Base-by-base conservation (phyloP, 2,888 invertebrate species). In the Julus scandinavius region DNA sequence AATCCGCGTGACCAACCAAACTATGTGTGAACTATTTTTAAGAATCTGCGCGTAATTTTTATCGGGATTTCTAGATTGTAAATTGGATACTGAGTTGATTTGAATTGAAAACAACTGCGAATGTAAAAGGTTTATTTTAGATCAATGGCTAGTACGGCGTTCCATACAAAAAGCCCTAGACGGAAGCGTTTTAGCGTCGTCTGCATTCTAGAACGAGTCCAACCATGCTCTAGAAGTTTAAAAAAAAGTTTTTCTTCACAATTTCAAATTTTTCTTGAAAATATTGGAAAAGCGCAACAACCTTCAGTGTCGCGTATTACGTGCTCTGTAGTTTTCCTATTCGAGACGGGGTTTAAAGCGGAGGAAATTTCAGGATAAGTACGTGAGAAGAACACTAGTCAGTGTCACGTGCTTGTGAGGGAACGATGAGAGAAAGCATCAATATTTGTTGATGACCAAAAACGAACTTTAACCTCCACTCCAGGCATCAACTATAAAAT, bases 281-380 rank as follows among this genome's bases (percentile, higher is more conserved):
- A 29, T 29, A 20, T 63, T 20, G 63, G 9, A 20, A n/a, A n/a
- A 63, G 63, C 20, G 63, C 63, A 63, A 63, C 63, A 63, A 63
- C 63, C 63, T 63, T 63, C 20, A 17, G 20, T 45, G 45, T 45
- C 45, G 7, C 5, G 45, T 45, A 45, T 45, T 63, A 63, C 63
- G 63, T 63, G 63, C 63, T 63, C 63, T n/a, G 63, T 63, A 20
- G 63, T 63, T 63, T 58, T 58, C 58, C 58, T 58, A 58, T 58
- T 58, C 17, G 13, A 13, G 58, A 17, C 17, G 58, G 17, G 58
- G 58, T 17, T 17, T 1, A 58, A 0, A 17, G 13, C 5, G 20
- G 63, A 6, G 63, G 63, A 63, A 63, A 63, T 63, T 3, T 5
- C n/a, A 63, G 63, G 63, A 63, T 3, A n/a, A 63, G 63, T 63